Evolutionary conservation across 2,113 vertebrate species (phyloP).

Genomic region (Pyxicephalus adspersus): DNA sequence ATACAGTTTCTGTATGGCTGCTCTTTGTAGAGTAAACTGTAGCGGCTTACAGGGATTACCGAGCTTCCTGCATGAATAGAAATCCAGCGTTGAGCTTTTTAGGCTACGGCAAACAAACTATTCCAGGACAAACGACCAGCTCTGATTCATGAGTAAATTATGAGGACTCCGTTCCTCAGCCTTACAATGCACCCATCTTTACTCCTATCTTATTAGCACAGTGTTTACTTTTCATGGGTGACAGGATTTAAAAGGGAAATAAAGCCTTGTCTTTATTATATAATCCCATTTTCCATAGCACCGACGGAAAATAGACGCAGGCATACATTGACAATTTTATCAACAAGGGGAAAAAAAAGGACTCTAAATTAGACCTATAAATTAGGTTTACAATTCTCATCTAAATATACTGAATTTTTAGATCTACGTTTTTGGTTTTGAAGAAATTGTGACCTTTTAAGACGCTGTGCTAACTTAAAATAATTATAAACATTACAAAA

Average conservation of each 20-base stretch:
- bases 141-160: constrained; percentile 26
- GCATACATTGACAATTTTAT: not conserved
- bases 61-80: constrained; percentile 37
- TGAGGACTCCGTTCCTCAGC: not conserved
- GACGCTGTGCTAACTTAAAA: no score
- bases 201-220: not conserved
- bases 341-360: not conserved
- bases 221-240: constrained; percentile 12
- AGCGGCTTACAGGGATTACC: constrained; percentile 35
- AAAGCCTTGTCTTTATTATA: no score
- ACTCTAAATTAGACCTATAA: not conserved
- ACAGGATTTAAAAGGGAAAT: not conserved
- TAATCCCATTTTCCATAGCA: not conserved
- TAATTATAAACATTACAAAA: no score
- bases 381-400: no score
- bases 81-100: constrained; percentile 21
- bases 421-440: no score
- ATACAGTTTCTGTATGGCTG: constrained; percentile 3
- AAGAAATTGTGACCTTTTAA: no score
- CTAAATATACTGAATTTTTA: no score
- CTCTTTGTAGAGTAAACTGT: constrained; percentile 37
- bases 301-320: not conserved
- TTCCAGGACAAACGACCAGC: constrained; percentile 9
- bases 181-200: not conserved
- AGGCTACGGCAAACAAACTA: constrained; percentile 16